A percentile compares a stretch with the other conserved stretches of the same genome.
Evolutionary conservation across 2,888 invertebrate genomes (phyloP).

Genomic region (Drosophila recens): DNA sequence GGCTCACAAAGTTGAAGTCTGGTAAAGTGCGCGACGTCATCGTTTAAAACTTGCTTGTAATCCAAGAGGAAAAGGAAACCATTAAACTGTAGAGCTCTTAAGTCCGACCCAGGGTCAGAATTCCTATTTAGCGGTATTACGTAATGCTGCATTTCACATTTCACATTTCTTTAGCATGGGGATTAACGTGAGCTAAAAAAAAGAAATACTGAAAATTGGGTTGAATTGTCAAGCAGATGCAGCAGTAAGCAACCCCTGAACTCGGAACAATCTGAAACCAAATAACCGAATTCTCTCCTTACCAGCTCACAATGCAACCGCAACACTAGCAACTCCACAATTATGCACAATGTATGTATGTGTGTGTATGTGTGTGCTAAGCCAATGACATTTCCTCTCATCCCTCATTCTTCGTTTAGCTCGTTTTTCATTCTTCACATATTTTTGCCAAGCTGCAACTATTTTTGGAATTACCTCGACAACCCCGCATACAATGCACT

Average conservation of each 20-base stretch:
- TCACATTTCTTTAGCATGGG: conserved; percentile 26
- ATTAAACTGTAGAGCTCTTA: conserved; percentile 38
- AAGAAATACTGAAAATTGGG: conserved; percentile 25
- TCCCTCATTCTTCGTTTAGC: conserved; percentile 29
- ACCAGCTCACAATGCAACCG: conserved; percentile 50
- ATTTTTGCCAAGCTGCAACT: conserved; percentile 74
- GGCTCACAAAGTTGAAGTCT: conserved; percentile 11
- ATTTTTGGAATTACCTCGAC: conserved; percentile 55
- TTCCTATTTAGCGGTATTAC: conserved; percentile 21
- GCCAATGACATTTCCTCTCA: conserved; percentile 68
- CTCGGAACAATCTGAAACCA: conserved; percentile 11
- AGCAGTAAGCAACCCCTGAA: conserved; percentile 46
- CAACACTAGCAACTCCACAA: conserved; percentile 57
- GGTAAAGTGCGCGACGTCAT: conserved; percentile 49
- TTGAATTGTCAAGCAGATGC: conserved; percentile 56
- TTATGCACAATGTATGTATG: conserved; percentile 28
- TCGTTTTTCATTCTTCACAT: conserved; percentile 58
- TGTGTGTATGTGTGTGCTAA: conserved; percentile 51
- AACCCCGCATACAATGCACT: conserved; percentile 27
- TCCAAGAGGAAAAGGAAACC: conserved; percentile 17
- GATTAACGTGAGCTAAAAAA: conserved; percentile 38
- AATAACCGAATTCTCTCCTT: conserved; percentile 9
- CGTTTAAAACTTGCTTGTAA: conserved; percentile 17
- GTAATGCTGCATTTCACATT: conserved; percentile 19
- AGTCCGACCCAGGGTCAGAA: conserved; percentile 27